Evolutionary conservation across 2,113 vertebrate species (phyloP), one percentile per base, ranked within the genome.

Genomic region (Corvus cornix): DNA sequence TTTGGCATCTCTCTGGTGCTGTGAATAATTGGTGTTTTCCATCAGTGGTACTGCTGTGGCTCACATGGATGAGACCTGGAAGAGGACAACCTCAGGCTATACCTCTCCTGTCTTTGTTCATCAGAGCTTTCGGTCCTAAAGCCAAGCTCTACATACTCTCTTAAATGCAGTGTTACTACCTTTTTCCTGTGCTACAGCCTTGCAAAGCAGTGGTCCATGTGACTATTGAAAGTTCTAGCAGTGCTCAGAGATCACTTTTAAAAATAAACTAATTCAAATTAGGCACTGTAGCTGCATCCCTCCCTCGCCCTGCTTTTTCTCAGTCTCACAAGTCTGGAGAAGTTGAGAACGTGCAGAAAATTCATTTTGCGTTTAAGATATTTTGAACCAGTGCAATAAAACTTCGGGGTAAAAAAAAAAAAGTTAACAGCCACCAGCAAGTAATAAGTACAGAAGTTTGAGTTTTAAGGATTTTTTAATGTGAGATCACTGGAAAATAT

Each of bases 151-250:
- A 0, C 2, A 0, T 51, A 10, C 30, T 52, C 24, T 70, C 30
- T 64, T 51, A 68, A 82, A 75, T 20, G 27, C 2, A 3, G 4
- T 28, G 16, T 49, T 68, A 30, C 46, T 87, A 7, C 30, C 27
- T 59, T 35, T 78, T 84, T 62, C 11, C 39, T 43, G 17, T 58
- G 14, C 43, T 52, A 7, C 44, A 70, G 30, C 37, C 13, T 49
- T 84, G 39, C 24, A 82, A 20, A 55, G 10, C 4, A 4, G 4
- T 1, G 2, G n/a, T 41, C 44, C 5, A 0, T n/a, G 31, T 3
- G 6, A 46, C 58, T 89, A 0, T 27, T 93, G 41, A 44, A 76
- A 87, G 44, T 26, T 72, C 33, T 60, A 68, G 48, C n/a, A 56
- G 12, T 44, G 58, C 27, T 89, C 70, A 49, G 53, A 72, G 49